A percentile compares a stretch with the other conserved stretches of the same genome.
Evolutionary conservation across 2,113 vertebrate genomes (phyloP).

Genomic region (Platichthys flesus): DNA sequence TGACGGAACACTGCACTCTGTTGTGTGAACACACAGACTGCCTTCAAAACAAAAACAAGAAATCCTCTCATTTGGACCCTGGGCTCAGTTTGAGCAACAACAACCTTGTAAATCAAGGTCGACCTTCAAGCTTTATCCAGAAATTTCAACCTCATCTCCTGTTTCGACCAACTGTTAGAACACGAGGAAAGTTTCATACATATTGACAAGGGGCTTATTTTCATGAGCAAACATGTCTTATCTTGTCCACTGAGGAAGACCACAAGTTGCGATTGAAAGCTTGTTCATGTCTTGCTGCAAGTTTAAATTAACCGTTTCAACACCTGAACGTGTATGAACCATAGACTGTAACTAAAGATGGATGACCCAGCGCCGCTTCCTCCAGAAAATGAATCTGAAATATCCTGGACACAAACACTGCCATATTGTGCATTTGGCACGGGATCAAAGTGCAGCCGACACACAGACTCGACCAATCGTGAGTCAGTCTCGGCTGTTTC

Average conservation of each 20-base stretch:
- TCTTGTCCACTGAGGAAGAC: too few relatives aligned
- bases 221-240: too few relatives aligned
- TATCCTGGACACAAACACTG: too few relatives aligned
- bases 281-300: neutral
- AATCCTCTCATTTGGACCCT: neutral
- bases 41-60: conserved; percentile 12
- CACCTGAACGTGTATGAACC: too few relatives aligned
- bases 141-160: neutral
- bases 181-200: neutral
- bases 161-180: neutral
- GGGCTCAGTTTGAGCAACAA: neutral
- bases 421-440: neutral
- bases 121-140: neutral
- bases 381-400: too few relatives aligned
- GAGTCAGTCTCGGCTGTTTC: too few relatives aligned
- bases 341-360: too few relatives aligned
- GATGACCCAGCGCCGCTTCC: too few relatives aligned
- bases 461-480: too few relatives aligned
- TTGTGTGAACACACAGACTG: conserved; percentile 19
- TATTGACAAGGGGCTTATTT: too few relatives aligned
- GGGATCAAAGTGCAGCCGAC: too few relatives aligned
- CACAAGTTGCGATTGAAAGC: too few relatives aligned
- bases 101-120: neutral
- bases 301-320: neutral
- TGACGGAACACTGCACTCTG: conserved; percentile 22